These are phyloP conservation scores for Caenorhabditis briggsae DNA, from an alignment of 1,140 invertebrate species.

Conservation along the genomic window DNA sequence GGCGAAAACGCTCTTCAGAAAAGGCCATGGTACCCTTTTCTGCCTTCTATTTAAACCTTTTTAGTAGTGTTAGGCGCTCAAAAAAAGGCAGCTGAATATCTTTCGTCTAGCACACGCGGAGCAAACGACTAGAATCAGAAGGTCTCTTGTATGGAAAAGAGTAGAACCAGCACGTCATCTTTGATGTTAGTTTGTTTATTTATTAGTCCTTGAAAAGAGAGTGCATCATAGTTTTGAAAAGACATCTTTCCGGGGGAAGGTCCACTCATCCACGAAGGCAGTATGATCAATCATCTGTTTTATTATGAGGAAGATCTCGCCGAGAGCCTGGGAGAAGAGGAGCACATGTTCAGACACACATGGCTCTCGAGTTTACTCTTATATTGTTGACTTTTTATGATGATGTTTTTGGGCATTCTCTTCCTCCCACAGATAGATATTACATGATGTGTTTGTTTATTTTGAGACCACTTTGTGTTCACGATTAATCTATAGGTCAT, in stretches of 20 bases:
- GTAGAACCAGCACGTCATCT: slow-evolving; percentile 18
- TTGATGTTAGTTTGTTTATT: slow-evolving; percentile 20
- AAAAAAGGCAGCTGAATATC: slow-evolving; percentile 24
- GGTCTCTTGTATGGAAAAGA: too few relatives aligned
- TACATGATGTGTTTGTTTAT: slow-evolving; percentile 26
- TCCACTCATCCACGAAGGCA: slow-evolving; percentile 35
- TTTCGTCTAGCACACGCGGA: background rate
- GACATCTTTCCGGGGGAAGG: background rate
- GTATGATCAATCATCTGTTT: slow-evolving; percentile 48
- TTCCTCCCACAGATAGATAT: slow-evolving; percentile 3
- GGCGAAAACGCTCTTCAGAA: background rate
- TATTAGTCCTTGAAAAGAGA: slow-evolving; percentile 16
- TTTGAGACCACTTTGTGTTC: background rate
- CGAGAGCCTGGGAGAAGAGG: background rate
- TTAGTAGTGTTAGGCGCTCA: slow-evolving; percentile 22
- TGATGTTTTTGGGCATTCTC: slow-evolving; percentile 28
- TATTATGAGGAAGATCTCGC: slow-evolving; percentile 1
- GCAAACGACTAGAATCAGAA: background rate
- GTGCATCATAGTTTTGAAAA: slow-evolving; percentile 19
- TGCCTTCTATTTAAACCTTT: background rate
- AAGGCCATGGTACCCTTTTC: slow-evolving; percentile 22
- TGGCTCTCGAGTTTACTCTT: slow-evolving; percentile 34
- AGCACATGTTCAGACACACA: slow-evolving; percentile 42
- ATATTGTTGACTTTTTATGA: slow-evolving; percentile 52
- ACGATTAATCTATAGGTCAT: background rate